phyloP scores from a whole-genome alignment of 1,140 invertebrate species.

The Berghia stephanieae region DNA sequence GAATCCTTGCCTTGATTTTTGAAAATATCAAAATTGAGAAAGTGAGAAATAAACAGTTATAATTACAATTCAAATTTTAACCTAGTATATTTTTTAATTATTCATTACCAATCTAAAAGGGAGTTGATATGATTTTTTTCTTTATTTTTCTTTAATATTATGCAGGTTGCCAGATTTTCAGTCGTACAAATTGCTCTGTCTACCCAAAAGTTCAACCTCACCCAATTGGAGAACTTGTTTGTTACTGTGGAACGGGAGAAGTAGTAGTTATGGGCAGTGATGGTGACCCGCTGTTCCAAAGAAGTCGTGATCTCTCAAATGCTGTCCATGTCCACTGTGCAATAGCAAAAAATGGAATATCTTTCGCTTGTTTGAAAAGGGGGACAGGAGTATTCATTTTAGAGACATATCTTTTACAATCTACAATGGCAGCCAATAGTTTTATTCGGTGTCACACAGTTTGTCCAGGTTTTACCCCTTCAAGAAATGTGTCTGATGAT shows the following conservation, averaged over 20 bases:
- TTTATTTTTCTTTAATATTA: conserved; percentile 20
- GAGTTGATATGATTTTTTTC: neutral
- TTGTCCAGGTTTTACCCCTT: conserved; percentile 37
- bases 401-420: conserved; percentile 25
- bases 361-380: conserved; percentile 40
- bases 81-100: no score
- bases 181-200: conserved; percentile 28
- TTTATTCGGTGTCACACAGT: conserved; percentile 34
- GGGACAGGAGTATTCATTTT: conserved; percentile 38
- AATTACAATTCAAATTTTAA: no score
- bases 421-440: neutral
- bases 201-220: conserved; percentile 41
- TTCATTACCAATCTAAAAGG: no score
- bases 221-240: conserved; percentile 38
- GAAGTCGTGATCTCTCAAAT: conserved; percentile 32
- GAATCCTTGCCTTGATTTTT: no score
- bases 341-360: conserved; percentile 45
- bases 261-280: conserved; percentile 27
- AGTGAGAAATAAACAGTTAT: no score
- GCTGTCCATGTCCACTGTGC: conserved; percentile 41
- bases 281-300: conserved; percentile 28
- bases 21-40: no score
- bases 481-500: conserved; percentile 38
- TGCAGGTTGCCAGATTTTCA: conserved; percentile 33
- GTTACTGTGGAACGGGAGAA: conserved; percentile 36